Conservation (phyloP, 1,140 invertebrate genomes). For the Luehdorfia chinensis region DNA sequence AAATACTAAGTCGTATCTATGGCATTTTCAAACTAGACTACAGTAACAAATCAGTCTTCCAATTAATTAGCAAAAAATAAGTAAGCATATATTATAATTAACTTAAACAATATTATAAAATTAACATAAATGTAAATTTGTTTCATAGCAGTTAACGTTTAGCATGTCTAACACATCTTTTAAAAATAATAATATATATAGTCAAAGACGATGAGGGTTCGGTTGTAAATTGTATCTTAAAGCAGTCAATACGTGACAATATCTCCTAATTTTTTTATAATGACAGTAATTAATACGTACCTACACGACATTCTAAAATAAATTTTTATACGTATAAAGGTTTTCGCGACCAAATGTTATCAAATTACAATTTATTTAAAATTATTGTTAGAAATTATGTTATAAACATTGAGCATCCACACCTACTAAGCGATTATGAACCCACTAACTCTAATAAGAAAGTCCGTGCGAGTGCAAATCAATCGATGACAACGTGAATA, state of each 20-base stretch:
- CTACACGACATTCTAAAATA: background rate
- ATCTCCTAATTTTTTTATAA: too few species aligned
- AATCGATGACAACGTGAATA: slow-evolving; percentile 50
- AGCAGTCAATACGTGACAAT: too few species aligned
- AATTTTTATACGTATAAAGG: slow-evolving; percentile 9
- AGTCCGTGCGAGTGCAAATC: slow-evolving; percentile 63
- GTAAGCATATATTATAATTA: slow-evolving; percentile 46
- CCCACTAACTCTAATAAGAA: slow-evolving; percentile 53
- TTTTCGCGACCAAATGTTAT: slow-evolving; percentile 20
- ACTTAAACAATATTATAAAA: slow-evolving; percentile 54
- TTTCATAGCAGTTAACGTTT: slow-evolving; percentile 37
- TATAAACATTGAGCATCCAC: slow-evolving; percentile 65
- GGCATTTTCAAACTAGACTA: slow-evolving; percentile 76
- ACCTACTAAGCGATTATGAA: slow-evolving; percentile 42
- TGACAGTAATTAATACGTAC: too few species aligned
- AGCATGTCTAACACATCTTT: slow-evolving; percentile 27
- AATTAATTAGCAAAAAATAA: slow-evolving; percentile 68
- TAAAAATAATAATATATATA: slow-evolving; percentile 25
- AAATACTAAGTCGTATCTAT: slow-evolving; percentile 68
- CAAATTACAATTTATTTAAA: slow-evolving; percentile 16
- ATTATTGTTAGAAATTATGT: slow-evolving; percentile 23
- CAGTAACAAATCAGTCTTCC: slow-evolving; percentile 76
- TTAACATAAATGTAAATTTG: slow-evolving; percentile 41
- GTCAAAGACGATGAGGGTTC: background rate
- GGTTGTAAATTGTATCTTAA: background rate